phyloP scores from a whole-genome alignment of 2,888 invertebrate genomes.

The Idaea dimidiata region DNA sequence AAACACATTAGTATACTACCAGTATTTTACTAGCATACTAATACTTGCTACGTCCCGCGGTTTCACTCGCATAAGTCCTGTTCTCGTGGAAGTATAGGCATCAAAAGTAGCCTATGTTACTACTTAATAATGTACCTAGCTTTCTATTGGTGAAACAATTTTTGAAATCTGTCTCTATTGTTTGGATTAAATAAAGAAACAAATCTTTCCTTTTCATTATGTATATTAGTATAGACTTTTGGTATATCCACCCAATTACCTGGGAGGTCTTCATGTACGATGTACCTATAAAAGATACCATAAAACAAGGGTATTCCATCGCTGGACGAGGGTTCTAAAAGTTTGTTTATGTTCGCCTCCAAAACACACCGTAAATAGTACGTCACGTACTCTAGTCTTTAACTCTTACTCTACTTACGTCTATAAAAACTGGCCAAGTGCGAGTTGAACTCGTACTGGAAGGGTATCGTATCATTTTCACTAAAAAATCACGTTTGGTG shows the following conservation, averaged over 20 bases:
- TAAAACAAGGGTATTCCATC: conserved; percentile 24
- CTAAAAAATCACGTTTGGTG: too few species aligned
- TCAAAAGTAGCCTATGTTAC: too few species aligned
- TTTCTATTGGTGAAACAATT: too few species aligned
- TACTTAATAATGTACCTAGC: too few species aligned
- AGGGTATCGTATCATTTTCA: too few species aligned
- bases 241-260: conserved; percentile 11
- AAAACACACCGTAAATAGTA: conserved; percentile 23
- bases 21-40: too few species aligned
- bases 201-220: neutral
- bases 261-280: conserved; percentile 14
- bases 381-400: conserved; percentile 16
- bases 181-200: too few species aligned
- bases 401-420: conserved; percentile 3
- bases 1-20: too few species aligned
- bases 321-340: conserved; percentile 25
- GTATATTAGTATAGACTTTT: neutral
- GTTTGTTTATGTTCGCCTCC: conserved; percentile 30
- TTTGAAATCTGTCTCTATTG: too few species aligned
- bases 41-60: too few species aligned
- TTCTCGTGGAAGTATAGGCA: too few species aligned
- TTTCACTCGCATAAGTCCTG: too few species aligned
- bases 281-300: conserved; percentile 19
- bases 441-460: neutral
- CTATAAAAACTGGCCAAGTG: neutral